Base-by-base conservation (phyloP, 2,888 invertebrate genomes). In the Hetaerina titia region DNA sequence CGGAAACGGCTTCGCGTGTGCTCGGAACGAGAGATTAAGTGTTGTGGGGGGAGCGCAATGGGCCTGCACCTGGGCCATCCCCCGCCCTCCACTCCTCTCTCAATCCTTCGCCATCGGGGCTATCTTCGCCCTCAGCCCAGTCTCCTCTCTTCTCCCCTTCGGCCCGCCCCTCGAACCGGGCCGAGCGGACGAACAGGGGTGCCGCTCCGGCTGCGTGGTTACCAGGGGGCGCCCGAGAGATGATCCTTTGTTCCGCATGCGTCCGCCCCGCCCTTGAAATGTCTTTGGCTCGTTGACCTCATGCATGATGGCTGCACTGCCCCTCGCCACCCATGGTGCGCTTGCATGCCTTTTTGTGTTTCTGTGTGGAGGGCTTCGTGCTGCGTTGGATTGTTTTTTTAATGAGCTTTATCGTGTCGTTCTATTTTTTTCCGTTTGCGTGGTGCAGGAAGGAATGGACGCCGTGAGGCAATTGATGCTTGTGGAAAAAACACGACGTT, bases 141-240 rank as follows among this genome's bases (percentile, higher is more conserved):
- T 11, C 74, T 81, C 74, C 15, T 31, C 81, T 13, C 81, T 31
- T 13, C 11, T 31, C n/a, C 31, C 31, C 13, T 31, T 15, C 19
- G 25, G 6, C 69, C 69, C n/a, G 19, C n/a, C 81, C 81, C 81
- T 81, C 81, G 81, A 81, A 31, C 81, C 81, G 81, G 81, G 25
- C 81, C 69, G 69, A 69, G 69, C 69, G 7, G 69, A n/a, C 17
- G 11, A 81, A 31, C 81, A 81, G 31, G 81, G 81, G 31, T 81
- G 81, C 81, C 31, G 81, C 15, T 13, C 81, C 81, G 81, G 81
- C 81, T 81, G 81, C 81, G 81, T 81, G 15, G 81, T 81, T 81
- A 81, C 81, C 31, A 45, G 81, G 81, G 81, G 81, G 31, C 69
- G 69, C n/a, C n/a, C 22, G 22, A 69, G 69, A 22, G 69, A n/a